Conservation (phyloP, 2,113 vertebrate species). For the Cariama cristata region DNA sequence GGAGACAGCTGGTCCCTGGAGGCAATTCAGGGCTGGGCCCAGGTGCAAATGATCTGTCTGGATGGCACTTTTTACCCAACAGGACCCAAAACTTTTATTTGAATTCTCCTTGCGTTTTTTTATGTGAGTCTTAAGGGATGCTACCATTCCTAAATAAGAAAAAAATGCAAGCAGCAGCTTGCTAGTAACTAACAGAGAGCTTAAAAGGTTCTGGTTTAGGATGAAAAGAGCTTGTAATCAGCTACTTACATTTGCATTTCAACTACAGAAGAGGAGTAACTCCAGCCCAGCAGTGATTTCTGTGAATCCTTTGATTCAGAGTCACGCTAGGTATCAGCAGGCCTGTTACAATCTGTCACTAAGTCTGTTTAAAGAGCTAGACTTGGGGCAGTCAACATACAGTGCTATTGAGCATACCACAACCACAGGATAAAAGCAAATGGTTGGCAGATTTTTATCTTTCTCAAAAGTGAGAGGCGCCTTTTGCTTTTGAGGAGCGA, state of each 20-base stretch:
- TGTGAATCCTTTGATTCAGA: neutral
- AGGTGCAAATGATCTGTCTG: neutral
- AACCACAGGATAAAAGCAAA: neutral
- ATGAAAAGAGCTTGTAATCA: slow-evolving; percentile 10
- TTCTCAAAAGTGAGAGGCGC: neutral
- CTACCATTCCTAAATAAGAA: neutral
- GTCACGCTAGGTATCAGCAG: neutral
- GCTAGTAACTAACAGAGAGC: neutral
- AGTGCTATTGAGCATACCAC: neutral
- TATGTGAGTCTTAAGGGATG: neutral
- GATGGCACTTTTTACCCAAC: neutral
- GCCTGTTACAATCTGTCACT: neutral
- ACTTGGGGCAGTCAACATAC: neutral
- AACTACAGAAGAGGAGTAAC: neutral
- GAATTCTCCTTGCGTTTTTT: neutral
- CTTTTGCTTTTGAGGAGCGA: neutral
- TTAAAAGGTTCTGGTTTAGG: neutral
- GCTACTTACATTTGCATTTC: slow-evolving; percentile 2
- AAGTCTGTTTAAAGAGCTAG: neutral
- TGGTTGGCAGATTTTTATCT: neutral
- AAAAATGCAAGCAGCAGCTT: neutral
- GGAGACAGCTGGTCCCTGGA: neutral
- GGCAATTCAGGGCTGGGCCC: neutral
- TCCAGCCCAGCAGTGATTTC: neutral
- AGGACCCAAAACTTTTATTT: neutral